Evolutionary conservation across 2,888 invertebrate species (phyloP), one percentile per base, ranked within the genome.

Genomic region (Dorcus parallelipipedus): DNA sequence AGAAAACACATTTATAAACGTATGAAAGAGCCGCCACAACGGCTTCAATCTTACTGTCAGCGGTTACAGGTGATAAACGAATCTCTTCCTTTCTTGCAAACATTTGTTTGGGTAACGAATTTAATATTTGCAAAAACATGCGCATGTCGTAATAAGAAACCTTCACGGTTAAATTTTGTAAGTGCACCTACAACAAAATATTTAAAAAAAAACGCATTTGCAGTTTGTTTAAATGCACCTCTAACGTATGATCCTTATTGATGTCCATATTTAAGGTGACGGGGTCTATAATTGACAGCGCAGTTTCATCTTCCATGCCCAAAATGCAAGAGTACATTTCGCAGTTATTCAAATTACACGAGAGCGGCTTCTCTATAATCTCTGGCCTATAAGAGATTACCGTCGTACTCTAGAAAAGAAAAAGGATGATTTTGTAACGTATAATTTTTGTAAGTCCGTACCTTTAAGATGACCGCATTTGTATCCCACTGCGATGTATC

Each of bases 71-170:
- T 3, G 51, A 49, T 9, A 40, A 38, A 17, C 41, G 52, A 2
- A 51, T 51, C 17, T 40, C 38, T 45, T 41, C 59, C 33, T 64
- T 70, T 38, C 64, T 86, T 49, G 83, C 82, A 39, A 86, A 75
- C 17, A 90, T 87, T 75, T 95, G 95, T 67, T 87, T 87, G 0
- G 95, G 94, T 66, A 97, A 79, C 0, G 94, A 93, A 68, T 91
- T 89, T 62, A 96, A 77, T 84, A 97, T 95, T 69, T 91, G 84
- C 26, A 89, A 82, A 74, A 97, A 96, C 87, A 97, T 90, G 59
- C 91, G 87, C 78, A 96, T 89, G 78, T 97, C 97, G 74, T 94
- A 90, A 75, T 97, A 97, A 1, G 96, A 97, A 17, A 97, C 79
- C 2, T 97, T 85, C 20, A 97, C 84, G 71, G 87, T 92, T 58